phyloP scores from a whole-genome alignment of 2,113 vertebrate genomes.

The Paramormyrops kingsleyae region DNA sequence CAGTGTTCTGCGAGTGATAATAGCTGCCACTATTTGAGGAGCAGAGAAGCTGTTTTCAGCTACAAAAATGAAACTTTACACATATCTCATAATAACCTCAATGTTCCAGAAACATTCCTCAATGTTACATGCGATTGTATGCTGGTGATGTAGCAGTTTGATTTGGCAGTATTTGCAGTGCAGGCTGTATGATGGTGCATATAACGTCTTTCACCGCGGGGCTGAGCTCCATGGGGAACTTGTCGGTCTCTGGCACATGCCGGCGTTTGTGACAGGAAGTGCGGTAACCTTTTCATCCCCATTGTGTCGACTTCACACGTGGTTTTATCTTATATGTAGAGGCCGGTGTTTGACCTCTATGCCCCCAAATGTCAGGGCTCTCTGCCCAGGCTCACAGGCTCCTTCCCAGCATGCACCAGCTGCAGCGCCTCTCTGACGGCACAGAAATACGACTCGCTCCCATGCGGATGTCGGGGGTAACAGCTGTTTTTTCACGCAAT shows the following conservation, averaged over 20 bases:
- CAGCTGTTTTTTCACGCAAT: not conserved
- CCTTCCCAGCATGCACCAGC: not conserved
- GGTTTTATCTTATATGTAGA: not conserved
- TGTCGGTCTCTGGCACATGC: not conserved
- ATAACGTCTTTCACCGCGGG: not conserved
- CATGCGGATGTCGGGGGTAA: not conserved
- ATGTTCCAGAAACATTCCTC: not conserved
- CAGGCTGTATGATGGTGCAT: not conserved
- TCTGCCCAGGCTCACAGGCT: not conserved
- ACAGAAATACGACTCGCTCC: not conserved
- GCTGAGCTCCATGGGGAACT: not conserved
- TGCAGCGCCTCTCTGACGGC: not conserved
- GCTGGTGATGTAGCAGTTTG: not conserved
- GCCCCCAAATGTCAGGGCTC: not conserved
- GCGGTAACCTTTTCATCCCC: not conserved
- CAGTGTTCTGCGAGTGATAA: not conserved
- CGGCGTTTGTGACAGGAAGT: not conserved
- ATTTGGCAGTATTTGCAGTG: not conserved
- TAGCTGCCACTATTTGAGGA: not conserved
- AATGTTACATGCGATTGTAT: not conserved
- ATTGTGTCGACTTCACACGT: not conserved
- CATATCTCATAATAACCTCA: not conserved
- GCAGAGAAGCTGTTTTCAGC: not conserved
- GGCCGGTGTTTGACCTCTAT: not conserved
- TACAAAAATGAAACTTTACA: not conserved